Evolutionary conservation across 2,888 invertebrate genomes (phyloP).

Genomic region (Melikaiella ostensackeni): DNA sequence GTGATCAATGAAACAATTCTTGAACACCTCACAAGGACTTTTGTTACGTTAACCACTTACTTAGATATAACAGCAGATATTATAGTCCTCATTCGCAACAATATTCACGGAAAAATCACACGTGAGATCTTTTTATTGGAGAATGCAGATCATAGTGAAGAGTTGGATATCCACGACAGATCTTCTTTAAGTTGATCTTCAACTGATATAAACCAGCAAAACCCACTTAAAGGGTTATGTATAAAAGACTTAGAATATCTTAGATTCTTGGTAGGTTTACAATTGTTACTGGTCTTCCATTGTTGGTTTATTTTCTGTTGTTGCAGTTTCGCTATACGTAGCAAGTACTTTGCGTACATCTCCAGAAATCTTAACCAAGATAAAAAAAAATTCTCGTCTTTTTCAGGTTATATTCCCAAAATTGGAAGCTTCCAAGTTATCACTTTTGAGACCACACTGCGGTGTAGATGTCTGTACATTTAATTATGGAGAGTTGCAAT

Average conservation of each 20-base stretch:
- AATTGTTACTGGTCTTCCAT: too few species aligned
- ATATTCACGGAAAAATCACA: neutral
- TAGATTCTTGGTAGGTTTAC: too few species aligned
- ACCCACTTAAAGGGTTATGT: too few species aligned
- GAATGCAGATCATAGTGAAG: neutral
- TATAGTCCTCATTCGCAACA: neutral
- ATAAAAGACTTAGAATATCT: too few species aligned
- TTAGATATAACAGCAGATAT: neutral
- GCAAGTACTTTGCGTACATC: too few species aligned
- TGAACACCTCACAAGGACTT: neutral
- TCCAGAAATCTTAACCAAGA: neutral
- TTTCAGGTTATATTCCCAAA: neutral
- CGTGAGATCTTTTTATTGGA: neutral
- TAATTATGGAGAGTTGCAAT: neutral
- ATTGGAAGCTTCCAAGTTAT: neutral
- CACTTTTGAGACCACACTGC: neutral
- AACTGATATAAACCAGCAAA: too few species aligned
- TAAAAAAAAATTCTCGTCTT: neutral
- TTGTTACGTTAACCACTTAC: neutral
- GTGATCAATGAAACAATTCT: constrained; percentile 17
- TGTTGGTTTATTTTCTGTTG: too few species aligned
- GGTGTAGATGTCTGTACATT: neutral
- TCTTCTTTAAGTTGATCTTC: too few species aligned
- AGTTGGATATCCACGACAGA: neutral
- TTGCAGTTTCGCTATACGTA: too few species aligned